Percentiles rank a stretch among this genome's conserved stretches.
These are phyloP conservation scores for Indicator indicator DNA, from an alignment of 2,113 vertebrate genomes.

Conservation along the genomic window DNA sequence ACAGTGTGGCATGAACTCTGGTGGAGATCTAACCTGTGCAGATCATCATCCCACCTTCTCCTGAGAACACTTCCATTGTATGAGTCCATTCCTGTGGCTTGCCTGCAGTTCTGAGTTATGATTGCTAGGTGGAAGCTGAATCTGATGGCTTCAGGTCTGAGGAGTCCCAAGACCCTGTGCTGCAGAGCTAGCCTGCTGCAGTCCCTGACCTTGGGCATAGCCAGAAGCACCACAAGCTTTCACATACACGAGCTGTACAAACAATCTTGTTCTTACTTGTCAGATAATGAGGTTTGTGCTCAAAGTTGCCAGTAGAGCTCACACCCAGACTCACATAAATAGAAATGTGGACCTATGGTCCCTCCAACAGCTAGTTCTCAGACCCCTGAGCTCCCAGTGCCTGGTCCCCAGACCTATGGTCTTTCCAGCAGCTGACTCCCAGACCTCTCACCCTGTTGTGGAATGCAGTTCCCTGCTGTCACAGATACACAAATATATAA, in stretches of 20 bases:
- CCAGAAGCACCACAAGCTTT: background rate
- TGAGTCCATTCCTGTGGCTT: background rate
- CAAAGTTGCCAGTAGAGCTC: background rate
- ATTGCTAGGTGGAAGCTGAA: background rate
- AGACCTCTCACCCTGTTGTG: background rate
- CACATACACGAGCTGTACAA: background rate
- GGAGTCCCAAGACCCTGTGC: background rate
- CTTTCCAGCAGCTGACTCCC: background rate
- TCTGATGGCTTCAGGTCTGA: background rate
- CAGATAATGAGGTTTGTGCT: background rate
- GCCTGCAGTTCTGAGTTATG: background rate
- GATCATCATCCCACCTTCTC: background rate
- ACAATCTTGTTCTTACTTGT: background rate
- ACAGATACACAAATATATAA: background rate
- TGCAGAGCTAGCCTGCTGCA: too few species aligned
- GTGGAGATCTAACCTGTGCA: background rate
- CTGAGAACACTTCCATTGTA: background rate
- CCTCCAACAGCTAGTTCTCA: background rate
- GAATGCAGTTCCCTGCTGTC: background rate
- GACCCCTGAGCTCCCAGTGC: background rate
- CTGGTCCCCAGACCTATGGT: background rate
- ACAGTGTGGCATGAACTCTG: background rate
- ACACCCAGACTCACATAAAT: background rate
- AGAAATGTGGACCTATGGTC: background rate
- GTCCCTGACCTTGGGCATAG: background rate